Conservation (phyloP, 2,888 invertebrate genomes). For the Agapostemon virescens region DNA sequence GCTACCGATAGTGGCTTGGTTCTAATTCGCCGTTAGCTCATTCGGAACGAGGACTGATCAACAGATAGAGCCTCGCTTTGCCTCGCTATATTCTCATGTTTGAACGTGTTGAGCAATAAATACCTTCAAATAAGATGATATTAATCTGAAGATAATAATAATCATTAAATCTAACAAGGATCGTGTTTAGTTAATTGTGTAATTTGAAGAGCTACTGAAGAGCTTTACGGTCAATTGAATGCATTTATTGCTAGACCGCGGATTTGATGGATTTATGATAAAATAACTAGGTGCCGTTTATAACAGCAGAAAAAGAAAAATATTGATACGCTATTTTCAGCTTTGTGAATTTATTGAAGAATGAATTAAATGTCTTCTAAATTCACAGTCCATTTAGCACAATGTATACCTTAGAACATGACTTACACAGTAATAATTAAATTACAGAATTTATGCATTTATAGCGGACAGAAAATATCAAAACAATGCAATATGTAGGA, state of each 20-base stretch:
- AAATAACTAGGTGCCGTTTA: neutral
- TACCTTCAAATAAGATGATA: neutral
- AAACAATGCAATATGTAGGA: too few species aligned
- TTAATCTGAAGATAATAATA: neutral
- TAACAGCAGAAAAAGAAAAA: neutral
- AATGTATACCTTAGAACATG: too few species aligned
- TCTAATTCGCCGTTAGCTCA: neutral
- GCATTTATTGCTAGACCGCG: neutral
- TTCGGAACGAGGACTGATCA: neutral
- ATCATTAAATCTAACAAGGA: neutral
- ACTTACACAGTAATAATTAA: too few species aligned
- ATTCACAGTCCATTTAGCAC: too few species aligned
- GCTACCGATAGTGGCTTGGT: neutral
- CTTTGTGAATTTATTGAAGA: too few species aligned
- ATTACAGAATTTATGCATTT: too few species aligned
- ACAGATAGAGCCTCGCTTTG: neutral
- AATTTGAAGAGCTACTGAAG: neutral
- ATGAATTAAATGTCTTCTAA: too few species aligned
- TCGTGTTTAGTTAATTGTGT: neutral
- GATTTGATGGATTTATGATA: neutral
- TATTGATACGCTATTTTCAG: too few species aligned
- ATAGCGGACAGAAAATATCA: too few species aligned
- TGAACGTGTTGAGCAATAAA: neutral
- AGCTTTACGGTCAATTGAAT: neutral
- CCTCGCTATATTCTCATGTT: neutral